phyloP scores from a whole-genome alignment of 1,140 invertebrate genomes.

The Octopus sinensis region DNA sequence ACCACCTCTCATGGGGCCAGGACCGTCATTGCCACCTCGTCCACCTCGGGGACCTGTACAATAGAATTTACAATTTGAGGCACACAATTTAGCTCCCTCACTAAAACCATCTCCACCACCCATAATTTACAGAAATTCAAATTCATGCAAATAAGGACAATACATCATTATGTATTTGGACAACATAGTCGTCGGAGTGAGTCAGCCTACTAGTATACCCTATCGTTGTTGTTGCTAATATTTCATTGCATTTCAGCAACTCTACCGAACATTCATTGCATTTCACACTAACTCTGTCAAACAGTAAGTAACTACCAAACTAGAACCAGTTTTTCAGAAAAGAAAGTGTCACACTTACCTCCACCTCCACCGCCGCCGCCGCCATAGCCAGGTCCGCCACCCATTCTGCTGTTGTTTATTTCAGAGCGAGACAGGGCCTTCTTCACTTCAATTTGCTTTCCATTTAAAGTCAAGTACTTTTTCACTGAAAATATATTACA shows the following conservation, averaged over 20 bases:
- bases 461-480: conserved; percentile 7
- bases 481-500: conserved; percentile 6
- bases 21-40: conserved; percentile 14
- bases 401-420: conserved; percentile 4
- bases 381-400: background rate
- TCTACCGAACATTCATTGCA: too few species aligned
- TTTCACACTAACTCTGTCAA: too few species aligned
- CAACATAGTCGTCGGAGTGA: too few species aligned
- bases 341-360: background rate
- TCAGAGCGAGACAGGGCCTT: conserved; percentile 5
- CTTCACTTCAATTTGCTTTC: conserved; percentile 12
- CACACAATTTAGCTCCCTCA: conserved; percentile 52
- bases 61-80: conserved; percentile 56
- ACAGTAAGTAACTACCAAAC: too few species aligned
- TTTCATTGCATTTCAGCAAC: too few species aligned
- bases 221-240: too few species aligned
- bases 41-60: conserved; percentile 25
- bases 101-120: background rate
- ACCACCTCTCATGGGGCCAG: conserved; percentile 26
- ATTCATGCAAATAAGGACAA: conserved; percentile 45
- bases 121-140: conserved; percentile 63
- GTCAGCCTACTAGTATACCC: too few species aligned
- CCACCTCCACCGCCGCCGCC: background rate
- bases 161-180: conserved; percentile 30
- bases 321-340: too few species aligned